Base-by-base conservation (phyloP, 2,797 vertebrate species). In the Tragelaphus eurycerus region DNA sequence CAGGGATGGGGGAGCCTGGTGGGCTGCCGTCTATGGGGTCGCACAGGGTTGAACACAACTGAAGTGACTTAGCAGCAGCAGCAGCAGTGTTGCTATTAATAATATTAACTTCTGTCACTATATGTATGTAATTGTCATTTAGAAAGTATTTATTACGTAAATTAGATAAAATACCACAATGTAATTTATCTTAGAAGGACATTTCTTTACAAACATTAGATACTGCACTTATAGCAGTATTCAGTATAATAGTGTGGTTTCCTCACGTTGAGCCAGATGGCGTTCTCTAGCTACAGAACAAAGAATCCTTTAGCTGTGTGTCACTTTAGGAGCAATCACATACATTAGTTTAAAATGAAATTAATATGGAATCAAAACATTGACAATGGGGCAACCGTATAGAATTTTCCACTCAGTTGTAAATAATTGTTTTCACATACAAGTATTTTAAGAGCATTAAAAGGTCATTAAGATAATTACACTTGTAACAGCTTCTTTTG, bases 251-350 rank as follows among this genome's bases (percentile, higher is more conserved):
- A n/a, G 29, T 86, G 91, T 97, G 95, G 38, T 93, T 97, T 93
- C 94, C 55, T 92, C 71, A 82, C 8, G 10, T 31, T 93, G 92
- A 96, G 97, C 96, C 96, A 96, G 97, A 86, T 96, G 94, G 92
- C 52, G 11, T 97, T 96, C 91, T 97, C 38, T 86, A 96, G 76
- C 94, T 95, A 82, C 86, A 89, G 86, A 97, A 87, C 43, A 64
- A 95, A 64, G 55, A 84, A n/a, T 64, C 27, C 23, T 86, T 71
- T 38, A 93, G 55, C 57, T 90, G n/a, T 48, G 78, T 90, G 46
- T 91, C 64, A 29, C 93, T 95, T 96, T 82, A 64, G 79, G 54
- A 95, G 21, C 15, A 57, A 31, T 46, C 38, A 91, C 25, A 71
- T 54, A 34, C 6, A 82, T 90, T 94, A 74, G 13, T 62, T 96